phyloP scores from a whole-genome alignment of 2,113 vertebrate species.

The Zapus hudsonius region DNA sequence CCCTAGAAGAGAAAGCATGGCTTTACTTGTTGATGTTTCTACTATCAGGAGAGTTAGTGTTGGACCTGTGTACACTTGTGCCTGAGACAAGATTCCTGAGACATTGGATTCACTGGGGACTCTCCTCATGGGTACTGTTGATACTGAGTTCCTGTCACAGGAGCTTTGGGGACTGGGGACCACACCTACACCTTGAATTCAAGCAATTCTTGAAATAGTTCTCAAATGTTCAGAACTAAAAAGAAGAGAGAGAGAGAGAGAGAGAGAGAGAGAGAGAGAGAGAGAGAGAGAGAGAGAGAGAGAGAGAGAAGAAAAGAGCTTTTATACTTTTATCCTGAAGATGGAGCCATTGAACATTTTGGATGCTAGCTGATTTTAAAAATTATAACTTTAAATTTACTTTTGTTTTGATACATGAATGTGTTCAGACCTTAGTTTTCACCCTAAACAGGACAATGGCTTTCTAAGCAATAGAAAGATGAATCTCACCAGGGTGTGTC shows the following conservation, averaged over 20 bases:
- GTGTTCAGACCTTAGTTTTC: not conserved
- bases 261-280: not conserved
- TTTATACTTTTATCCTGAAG: constrained; percentile 76
- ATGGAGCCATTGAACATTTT: constrained; percentile 77
- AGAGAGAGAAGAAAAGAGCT: not conserved
- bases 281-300: not conserved
- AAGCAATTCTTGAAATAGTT: constrained; percentile 9
- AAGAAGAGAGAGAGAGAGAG: not conserved
- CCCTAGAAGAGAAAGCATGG: constrained; percentile 4
- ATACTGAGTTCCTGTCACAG: not conserved
- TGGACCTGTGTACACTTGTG: not conserved
- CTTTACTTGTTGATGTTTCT: not conserved
- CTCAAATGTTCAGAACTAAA: not conserved
- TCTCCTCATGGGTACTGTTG: not conserved
- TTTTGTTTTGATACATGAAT: constrained; percentile 8
- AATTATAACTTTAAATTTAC: constrained; percentile 18
- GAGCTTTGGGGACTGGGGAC: not conserved
- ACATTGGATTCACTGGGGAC: not conserved
- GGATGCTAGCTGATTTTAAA: constrained; percentile 36
- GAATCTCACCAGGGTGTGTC: not conserved
- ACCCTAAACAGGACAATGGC: not conserved
- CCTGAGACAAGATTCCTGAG: not conserved
- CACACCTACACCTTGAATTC: not conserved
- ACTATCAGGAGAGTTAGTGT: constrained; percentile 11
- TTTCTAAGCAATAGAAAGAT: not conserved